Percentiles rank a stretch among this genome's conserved stretches.
These are phyloP conservation scores for Mustelus asterias DNA, from an alignment of 2,113 vertebrate species.

Conservation along the genomic window DNA sequence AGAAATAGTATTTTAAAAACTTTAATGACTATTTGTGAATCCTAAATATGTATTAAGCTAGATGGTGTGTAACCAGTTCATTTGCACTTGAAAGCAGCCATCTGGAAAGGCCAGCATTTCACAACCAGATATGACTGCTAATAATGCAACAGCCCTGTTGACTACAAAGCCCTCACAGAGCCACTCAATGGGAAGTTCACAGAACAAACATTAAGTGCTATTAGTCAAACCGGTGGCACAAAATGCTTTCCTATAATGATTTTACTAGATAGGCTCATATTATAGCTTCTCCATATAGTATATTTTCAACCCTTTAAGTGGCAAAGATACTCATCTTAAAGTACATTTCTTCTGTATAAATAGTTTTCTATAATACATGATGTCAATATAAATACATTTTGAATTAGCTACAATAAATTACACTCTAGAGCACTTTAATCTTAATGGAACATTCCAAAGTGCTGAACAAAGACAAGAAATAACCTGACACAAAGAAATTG, in stretches of 20 bases:
- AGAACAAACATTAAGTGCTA: slow-evolving; percentile 85
- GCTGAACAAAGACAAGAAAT: neutral
- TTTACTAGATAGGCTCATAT: slow-evolving; percentile 15
- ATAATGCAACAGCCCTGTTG: slow-evolving; percentile 99
- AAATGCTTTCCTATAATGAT: neutral
- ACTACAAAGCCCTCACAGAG: slow-evolving; percentile 84
- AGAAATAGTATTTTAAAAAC: slow-evolving; percentile 95
- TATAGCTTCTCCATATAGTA: neutral
- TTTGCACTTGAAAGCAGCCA: slow-evolving; percentile 99
- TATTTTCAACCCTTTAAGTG: neutral
- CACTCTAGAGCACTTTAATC: neutral
- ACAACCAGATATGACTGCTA: slow-evolving; percentile 99
- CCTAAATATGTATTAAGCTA: slow-evolving; percentile 99
- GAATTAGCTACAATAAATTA: neutral
- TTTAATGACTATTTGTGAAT: slow-evolving; percentile 99
- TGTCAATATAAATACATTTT: slow-evolving; percentile 26
- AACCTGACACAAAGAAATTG: neutral
- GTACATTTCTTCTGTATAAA: neutral
- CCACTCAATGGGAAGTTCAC: slow-evolving; percentile 93
- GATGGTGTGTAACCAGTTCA: slow-evolving; percentile 99
- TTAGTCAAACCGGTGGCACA: slow-evolving; percentile 56
- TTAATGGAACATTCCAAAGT: neutral
- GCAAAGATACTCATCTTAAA: neutral
- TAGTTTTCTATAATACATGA: neutral
- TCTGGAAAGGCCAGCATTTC: slow-evolving; percentile 99